These are phyloP conservation scores for Antheraea yamamai DNA, from an alignment of 2,888 invertebrate genomes.

Conservation along the genomic window DNA sequence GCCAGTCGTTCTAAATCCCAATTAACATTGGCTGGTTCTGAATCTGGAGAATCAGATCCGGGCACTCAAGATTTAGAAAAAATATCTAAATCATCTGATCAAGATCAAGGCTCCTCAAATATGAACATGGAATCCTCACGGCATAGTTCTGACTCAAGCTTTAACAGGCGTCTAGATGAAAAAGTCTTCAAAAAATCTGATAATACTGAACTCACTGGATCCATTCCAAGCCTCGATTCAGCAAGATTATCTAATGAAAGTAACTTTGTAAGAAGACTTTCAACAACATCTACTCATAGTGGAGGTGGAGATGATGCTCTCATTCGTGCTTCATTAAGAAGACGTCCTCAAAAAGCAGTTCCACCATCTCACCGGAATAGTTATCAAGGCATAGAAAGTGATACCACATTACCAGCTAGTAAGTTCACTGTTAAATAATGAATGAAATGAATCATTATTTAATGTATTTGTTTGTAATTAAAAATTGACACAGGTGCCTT, in stretches of 20 bases:
- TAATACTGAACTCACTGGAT: conserved; percentile 64
- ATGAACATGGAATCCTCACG: conserved; percentile 73
- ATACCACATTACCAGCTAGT: conserved; percentile 69
- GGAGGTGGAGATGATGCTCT: conserved; percentile 83
- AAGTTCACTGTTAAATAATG: conserved; percentile 26
- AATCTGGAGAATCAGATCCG: conserved; percentile 91
- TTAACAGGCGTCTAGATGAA: conserved; percentile 68
- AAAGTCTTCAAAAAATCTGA: conserved; percentile 72
- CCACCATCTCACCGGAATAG: conserved; percentile 82
- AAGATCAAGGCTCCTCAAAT: conserved; percentile 75
- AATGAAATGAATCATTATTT: background rate
- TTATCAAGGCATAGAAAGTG: conserved; percentile 81
- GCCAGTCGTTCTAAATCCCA: conserved; percentile 85
- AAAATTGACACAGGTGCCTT: background rate
- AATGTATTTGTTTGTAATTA: background rate
- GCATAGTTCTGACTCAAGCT: conserved; percentile 71
- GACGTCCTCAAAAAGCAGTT: conserved; percentile 79
- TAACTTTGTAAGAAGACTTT: conserved; percentile 71
- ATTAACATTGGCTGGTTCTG: conserved; percentile 84
- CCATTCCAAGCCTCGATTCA: conserved; percentile 72
- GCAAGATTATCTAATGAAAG: conserved; percentile 62
- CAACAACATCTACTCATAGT: conserved; percentile 73
- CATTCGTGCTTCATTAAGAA: conserved; percentile 82
- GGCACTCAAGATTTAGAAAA: conserved; percentile 86
- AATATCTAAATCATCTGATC: conserved; percentile 75